Evolutionary conservation across 2,113 vertebrate genomes (phyloP), one percentile per base, ranked within the genome.

Genomic region (Ptychochromis oligacanthus): DNA sequence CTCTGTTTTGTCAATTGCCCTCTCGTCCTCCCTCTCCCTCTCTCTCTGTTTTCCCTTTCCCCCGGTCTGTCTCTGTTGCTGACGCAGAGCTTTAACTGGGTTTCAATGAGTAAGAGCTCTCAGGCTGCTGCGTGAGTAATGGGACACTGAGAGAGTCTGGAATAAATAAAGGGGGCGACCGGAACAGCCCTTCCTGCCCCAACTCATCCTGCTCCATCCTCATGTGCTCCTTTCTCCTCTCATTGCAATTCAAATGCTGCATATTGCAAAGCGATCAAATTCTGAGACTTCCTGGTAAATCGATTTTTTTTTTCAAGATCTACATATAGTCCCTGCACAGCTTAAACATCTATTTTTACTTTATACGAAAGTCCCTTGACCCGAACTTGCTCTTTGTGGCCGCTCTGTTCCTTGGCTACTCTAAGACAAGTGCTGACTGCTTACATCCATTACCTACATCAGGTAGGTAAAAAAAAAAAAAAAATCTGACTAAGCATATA

Each of bases 401-500:
- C 72, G 70, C 86, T 86, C 58, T 38, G 54, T 54, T 57, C 58
- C 22, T 34, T 14, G 22, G 65, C 52, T 17, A 31, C 80, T 84
- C 80, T 7, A 46, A 59, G 72, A 79, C 14, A 13, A 88, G 65
- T 28, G 65, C 81, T 61, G 79, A 84, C 81, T 79, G 80, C 84
- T 86, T 86, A 84, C 54, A 81, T 88, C 87, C 80, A 46, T 81
- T 60, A 15, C n/a, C 46, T 22, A 57, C 85, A 74, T 88, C 82
- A 87, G 72, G 82, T 57, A 46, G 52, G 52, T n/a, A n/a, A n/a
- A n/a, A n/a, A n/a, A 17, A 24, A n/a, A 85, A 79, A 82, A 75
- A 85, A 77, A 89, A 81, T 89, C 88, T 89, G 90, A 94, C 92
- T 92, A 85, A 94, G 93, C 94, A 93, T 86, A 93, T 93, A 93